These are phyloP conservation scores for Trachythela sp. DNA, from an alignment of 64 coral and sea anemone species.

Conservation along the genomic window DNA sequence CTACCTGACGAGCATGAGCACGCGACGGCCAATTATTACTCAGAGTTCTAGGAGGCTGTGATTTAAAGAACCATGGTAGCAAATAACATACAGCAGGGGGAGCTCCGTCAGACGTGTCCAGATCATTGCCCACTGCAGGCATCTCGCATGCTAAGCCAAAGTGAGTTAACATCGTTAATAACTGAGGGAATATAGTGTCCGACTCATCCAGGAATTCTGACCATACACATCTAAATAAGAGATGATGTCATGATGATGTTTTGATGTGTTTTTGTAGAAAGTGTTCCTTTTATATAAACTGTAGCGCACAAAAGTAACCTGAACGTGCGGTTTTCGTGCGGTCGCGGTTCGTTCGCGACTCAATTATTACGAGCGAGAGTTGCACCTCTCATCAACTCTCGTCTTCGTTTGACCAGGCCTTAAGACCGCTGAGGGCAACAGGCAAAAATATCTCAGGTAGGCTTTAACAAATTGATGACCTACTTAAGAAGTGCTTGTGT, in stretches of 20 bases:
- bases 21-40: slow-evolving; percentile 15
- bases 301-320: too few relatives aligned
- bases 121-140: not conserved
- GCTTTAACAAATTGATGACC: not conserved
- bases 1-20: slow-evolving; percentile 21
- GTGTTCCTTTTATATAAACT: too few relatives aligned
- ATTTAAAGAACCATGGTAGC: slow-evolving; percentile 50
- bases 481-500: not conserved
- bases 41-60: not conserved
- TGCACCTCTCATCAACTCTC: too few relatives aligned
- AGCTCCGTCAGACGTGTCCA: not conserved
- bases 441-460: too few relatives aligned
- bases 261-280: too few relatives aligned
- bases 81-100: not conserved
- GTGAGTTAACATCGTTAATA: slow-evolving; percentile 32
- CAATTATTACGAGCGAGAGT: too few relatives aligned
- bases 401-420: too few relatives aligned
- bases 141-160: slow-evolving; percentile 59
- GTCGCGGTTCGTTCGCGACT: too few relatives aligned
- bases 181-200: slow-evolving; percentile 27
- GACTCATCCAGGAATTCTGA: slow-evolving; percentile 16
- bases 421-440: too few relatives aligned
- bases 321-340: too few relatives aligned
- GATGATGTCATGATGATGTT: too few relatives aligned
- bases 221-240: slow-evolving; percentile 46